Evolutionary conservation across 2,888 invertebrate genomes (phyloP).

Genomic region (Aspidiotus destructor): DNA sequence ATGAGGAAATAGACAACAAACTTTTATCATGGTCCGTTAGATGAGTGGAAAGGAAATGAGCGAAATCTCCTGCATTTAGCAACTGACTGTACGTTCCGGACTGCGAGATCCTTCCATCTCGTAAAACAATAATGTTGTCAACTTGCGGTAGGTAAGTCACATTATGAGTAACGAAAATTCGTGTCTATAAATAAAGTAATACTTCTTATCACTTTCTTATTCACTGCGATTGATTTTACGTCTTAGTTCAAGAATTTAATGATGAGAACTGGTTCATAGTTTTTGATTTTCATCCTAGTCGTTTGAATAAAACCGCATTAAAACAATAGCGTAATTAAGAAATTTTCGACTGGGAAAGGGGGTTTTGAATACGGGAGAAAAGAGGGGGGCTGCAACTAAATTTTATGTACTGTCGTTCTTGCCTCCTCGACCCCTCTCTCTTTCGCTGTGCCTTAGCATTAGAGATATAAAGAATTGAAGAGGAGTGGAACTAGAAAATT

Average conservation of each 20-base stretch:
- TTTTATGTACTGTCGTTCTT: too few relatives aligned
- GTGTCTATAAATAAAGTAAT: slow-evolving; percentile 47
- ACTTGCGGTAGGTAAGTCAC: slow-evolving; percentile 84
- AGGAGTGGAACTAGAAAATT: too few relatives aligned
- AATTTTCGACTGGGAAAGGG: too few relatives aligned
- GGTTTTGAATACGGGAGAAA: too few relatives aligned
- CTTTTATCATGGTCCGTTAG: slow-evolving; percentile 47
- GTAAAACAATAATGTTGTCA: slow-evolving; percentile 81
- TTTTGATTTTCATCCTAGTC: too few relatives aligned
- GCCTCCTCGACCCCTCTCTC: too few relatives aligned
- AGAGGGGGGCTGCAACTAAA: too few relatives aligned
- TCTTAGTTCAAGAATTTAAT: not conserved
- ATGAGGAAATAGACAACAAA: too few relatives aligned
- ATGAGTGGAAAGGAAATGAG: slow-evolving; percentile 72
- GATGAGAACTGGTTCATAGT: too few relatives aligned
- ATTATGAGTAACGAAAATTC: slow-evolving; percentile 89
- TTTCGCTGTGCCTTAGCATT: too few relatives aligned
- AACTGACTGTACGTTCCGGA: slow-evolving; percentile 82
- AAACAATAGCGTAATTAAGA: not conserved
- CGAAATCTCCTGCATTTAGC: slow-evolving; percentile 71
- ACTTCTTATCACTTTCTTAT: not conserved
- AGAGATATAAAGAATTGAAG: too few relatives aligned
- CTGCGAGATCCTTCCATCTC: slow-evolving; percentile 78
- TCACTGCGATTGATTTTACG: not conserved
- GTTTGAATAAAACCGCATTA: too few relatives aligned